Base-by-base conservation (phyloP, 2,113 vertebrate species). In the Hydropotes inermis region DNA sequence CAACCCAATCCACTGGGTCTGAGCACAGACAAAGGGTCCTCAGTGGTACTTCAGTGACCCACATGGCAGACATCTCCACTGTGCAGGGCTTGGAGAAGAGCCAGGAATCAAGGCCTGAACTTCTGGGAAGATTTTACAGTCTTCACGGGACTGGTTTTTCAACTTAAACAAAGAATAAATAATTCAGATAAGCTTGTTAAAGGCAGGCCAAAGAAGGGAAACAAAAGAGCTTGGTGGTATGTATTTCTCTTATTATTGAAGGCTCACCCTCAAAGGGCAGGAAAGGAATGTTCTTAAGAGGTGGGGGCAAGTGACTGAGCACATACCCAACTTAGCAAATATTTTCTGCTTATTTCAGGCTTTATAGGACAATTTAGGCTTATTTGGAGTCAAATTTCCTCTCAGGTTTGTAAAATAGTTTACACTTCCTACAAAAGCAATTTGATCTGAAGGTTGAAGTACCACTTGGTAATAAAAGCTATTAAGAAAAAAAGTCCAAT, bases 111-210 rank as follows among this genome's bases (percentile, higher is more conserved):
- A 54, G 9, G 45, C 57, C 14, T 39, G 52, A 94, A 64, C 30
- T 89, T 93, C 50, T 28, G 25, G 57, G 57, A 86, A 90, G 7
- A 27, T 6, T 28, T 39, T 36, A 11, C 0, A 54, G 61, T 89
- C 21, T 52, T 89, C 14, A 83, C 21, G 10, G 28, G 78, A 91
- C 76, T 57, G 13, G 36, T 88, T 89, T 97, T 96, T 58, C 93
- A 88, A 61, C 67, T 39, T 89, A 27, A 94, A 10, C 27, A 57
- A 91, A 95, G 54, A 93, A 30, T 85, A 36, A 21, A 39, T 55
- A 86, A 7, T 60, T 89, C 13, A 47, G 81, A 17, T 70, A 74
- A 88, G 30, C 61, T 84, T 88, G 54, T 39, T 79, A 70, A 39
- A 28, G 76, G 45, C 33, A 82, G 17, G 78, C 30, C 55, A 57